Evolutionary conservation across 2,113 vertebrate species (phyloP).

Genomic region (Ranitomeya imitator): DNA sequence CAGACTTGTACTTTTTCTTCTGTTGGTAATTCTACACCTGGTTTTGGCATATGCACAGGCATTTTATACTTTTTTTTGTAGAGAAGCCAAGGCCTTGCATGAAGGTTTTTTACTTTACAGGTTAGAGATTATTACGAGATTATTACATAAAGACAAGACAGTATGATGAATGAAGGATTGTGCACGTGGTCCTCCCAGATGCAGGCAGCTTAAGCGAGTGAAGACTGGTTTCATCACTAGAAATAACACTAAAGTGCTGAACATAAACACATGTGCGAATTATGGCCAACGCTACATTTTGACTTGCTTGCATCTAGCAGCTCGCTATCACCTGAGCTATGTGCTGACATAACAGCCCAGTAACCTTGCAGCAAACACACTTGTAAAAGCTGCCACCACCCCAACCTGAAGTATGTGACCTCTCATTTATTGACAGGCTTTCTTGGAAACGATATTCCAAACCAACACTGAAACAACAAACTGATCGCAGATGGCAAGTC

Average conservation of each 20-base stretch:
- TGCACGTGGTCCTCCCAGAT: neutral
- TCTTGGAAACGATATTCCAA: neutral
- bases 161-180: neutral
- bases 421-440: neutral
- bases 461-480: too few relatives aligned
- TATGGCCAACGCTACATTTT: neutral
- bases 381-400: slow-evolving; percentile 21
- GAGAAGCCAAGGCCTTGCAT: too few relatives aligned
- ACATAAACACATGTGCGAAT: neutral
- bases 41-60: too few relatives aligned
- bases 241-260: neutral
- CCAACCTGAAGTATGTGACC: slow-evolving; percentile 16
- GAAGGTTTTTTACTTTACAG: too few relatives aligned
- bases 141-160: too few relatives aligned
- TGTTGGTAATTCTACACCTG: too few relatives aligned
- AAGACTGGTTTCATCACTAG: neutral
- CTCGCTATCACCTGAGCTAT: slow-evolving; percentile 13
- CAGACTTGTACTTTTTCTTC: too few relatives aligned
- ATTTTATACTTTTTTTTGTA: too few relatives aligned
- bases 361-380: slow-evolving; percentile 2
- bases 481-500: too few relatives aligned
- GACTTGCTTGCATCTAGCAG: neutral
- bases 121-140: too few relatives aligned
- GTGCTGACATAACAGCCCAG: slow-evolving; percentile 14
- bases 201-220: neutral